Evolutionary conservation across 1,140 invertebrate genomes (phyloP).

Genomic region (Charaxes varanes): DNA sequence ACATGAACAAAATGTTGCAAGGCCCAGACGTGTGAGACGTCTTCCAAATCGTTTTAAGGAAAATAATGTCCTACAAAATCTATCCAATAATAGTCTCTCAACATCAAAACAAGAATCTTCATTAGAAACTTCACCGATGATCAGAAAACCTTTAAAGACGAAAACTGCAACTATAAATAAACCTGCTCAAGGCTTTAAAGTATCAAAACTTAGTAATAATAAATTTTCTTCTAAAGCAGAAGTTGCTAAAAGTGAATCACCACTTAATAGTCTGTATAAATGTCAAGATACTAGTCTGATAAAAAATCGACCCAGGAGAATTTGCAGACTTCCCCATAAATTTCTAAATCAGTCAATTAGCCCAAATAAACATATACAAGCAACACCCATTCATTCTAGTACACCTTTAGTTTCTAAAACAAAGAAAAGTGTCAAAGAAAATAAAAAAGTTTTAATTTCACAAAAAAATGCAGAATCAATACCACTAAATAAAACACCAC

Average conservation of each 20-base stretch:
- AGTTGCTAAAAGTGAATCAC: conserved; percentile 9
- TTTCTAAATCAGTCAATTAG: conserved; percentile 49
- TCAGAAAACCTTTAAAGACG: too few relatives aligned
- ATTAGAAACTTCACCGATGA: too few relatives aligned
- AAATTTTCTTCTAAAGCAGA: conserved; percentile 1
- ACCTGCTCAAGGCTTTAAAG: too few relatives aligned
- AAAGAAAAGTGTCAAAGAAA: background rate
- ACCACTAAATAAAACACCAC: conserved; percentile 7
- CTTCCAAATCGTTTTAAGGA: conserved; percentile 41
- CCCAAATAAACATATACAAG: conserved; percentile 44
- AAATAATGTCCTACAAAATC: conserved; percentile 27
- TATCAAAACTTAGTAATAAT: background rate
- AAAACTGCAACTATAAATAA: too few relatives aligned
- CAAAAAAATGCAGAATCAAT: too few relatives aligned
- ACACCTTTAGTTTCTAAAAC: conserved; percentile 35
- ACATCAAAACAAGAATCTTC: conserved; percentile 3
- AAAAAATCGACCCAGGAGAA: conserved; percentile 40
- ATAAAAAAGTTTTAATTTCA: too few relatives aligned
- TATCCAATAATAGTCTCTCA: conserved; percentile 27
- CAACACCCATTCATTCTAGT: conserved; percentile 47
- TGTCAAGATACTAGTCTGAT: conserved; percentile 27
- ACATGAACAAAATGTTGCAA: conserved; percentile 9
- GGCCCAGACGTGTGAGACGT: conserved; percentile 34
- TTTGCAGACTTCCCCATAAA: conserved; percentile 44
- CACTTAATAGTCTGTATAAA: conserved; percentile 28